Base-by-base conservation (phyloP, 2,797 vertebrate genomes). In the Helicolenus hilgendorfi region DNA sequence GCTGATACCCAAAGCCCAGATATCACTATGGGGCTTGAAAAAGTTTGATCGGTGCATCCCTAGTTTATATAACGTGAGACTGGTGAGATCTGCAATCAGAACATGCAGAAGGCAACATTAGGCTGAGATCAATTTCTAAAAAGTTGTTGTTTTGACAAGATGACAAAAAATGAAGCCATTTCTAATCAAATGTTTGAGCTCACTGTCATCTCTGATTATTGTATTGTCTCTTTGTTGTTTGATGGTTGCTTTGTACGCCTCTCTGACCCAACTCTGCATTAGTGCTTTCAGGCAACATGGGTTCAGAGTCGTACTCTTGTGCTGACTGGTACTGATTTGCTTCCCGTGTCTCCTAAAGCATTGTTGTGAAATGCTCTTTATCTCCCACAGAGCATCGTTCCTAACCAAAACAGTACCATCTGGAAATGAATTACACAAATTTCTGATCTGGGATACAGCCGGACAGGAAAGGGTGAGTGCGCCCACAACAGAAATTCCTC, bases 381-480 rank as follows among this genome's bases (percentile, higher is more conserved):
- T 94, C 74, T 72, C 88, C 96, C 96, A 73, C 97, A 99, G 99
- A 72, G 99, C 99, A 1, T 99, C 99, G 13, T 99, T 99, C 95
- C 98, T 99, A 96, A 99, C 99, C 92, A 99, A 99, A 98, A 99
- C 99, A 0, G 98, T 99, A 77, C 98, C 98, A 31, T 98, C 98
- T 96, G 98, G 98, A 84, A 98, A 99, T 89, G 99, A 99, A 88
- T 98, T 99, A 82, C 99, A 99, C 96, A 99, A 99, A 85, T 99
- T 99, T 96, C 97, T 99, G 82, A 99, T 99, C 96, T 99, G 99
- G 99, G 99, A 99, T 92, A 99, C 99, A 7, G 99, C 99, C 56
- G 99, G 99, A 59, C 99, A 99, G 94, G 99, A 99, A 69, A 96
- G 99, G 95, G 99, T 99, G 92, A 97, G 98, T 96, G 58, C 3